phyloP scores from a whole-genome alignment of 2,113 vertebrate species.

The Myrmophylax atrothorax region DNA sequence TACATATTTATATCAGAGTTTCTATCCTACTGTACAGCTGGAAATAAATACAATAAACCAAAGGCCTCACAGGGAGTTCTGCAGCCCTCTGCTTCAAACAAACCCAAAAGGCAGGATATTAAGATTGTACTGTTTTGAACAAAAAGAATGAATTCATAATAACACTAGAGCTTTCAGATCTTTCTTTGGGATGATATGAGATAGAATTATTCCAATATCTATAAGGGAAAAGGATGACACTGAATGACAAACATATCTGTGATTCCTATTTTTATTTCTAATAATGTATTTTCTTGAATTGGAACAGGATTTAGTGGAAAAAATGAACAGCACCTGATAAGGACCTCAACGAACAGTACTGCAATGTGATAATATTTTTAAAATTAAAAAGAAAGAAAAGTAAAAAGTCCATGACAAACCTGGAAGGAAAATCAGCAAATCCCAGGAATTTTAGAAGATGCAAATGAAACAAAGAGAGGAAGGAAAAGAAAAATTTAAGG shows the following conservation, averaged over 20 bases:
- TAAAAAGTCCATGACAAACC: neutral
- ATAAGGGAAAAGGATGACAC: neutral
- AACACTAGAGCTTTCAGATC: neutral
- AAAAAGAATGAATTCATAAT: neutral
- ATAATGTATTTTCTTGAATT: neutral
- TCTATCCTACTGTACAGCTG: neutral
- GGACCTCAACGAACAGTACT: neutral
- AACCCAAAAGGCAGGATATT: neutral
- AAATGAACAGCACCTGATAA: neutral
- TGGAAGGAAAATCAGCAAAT: neutral
- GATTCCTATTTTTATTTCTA: neutral
- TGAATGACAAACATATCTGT: neutral
- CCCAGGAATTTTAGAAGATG: neutral
- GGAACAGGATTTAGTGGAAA: neutral
- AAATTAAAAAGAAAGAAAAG: neutral
- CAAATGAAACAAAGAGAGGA: neutral
- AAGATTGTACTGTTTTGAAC: neutral
- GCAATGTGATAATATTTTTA: neutral
- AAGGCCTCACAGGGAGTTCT: neutral
- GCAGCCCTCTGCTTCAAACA: neutral
- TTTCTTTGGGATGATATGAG: neutral
- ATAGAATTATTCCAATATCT: neutral
- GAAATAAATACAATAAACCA: conserved; percentile 24
- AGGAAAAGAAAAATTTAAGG: neutral
- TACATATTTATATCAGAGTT: neutral